Conservation (phyloP, 2,113 vertebrate species). For the Esox niger region DNA sequence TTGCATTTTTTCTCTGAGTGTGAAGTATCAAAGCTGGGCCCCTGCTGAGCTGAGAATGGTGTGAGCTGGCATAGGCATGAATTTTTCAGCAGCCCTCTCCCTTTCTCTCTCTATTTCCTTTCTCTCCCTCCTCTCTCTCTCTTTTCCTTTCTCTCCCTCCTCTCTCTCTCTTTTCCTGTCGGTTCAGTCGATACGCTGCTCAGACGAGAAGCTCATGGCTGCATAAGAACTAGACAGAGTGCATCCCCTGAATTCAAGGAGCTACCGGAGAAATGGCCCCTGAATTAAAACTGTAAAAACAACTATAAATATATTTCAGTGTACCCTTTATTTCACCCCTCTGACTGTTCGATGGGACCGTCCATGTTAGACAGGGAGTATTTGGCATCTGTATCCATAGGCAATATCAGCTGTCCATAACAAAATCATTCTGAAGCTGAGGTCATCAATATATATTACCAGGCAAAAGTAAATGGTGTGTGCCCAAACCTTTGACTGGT, state of each 20-base stretch:
- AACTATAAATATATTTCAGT: constrained; percentile 51
- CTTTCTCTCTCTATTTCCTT: constrained; percentile 16
- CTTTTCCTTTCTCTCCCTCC: constrained; percentile 25
- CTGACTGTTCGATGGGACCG: constrained; percentile 52
- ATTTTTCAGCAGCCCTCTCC: constrained; percentile 74
- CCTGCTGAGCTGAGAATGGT: constrained; percentile 78
- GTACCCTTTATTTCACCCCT: constrained; percentile 28
- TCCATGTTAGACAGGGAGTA: constrained; percentile 56
- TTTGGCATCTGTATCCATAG: constrained; percentile 40
- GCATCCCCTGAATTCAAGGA: constrained; percentile 51
- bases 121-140: constrained; percentile 20
- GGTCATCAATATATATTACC: not conserved
- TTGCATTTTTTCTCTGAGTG: constrained; percentile 62
- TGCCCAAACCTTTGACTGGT: too few relatives aligned
- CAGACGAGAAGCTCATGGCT: constrained; percentile 62
- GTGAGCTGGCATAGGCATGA: constrained; percentile 80
- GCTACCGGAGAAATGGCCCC: constrained; percentile 56
- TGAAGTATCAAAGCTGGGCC: constrained; percentile 77
- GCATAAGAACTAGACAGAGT: constrained; percentile 61
- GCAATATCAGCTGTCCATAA: constrained; percentile 40
- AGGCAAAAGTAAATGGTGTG: too few relatives aligned
- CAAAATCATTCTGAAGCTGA: constrained; percentile 20
- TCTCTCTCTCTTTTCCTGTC: constrained; percentile 61
- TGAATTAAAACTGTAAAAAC: constrained; percentile 57
- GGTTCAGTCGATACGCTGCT: constrained; percentile 54